Conservation (phyloP, 2,113 vertebrate species). For the Meleagris gallopavo region DNA sequence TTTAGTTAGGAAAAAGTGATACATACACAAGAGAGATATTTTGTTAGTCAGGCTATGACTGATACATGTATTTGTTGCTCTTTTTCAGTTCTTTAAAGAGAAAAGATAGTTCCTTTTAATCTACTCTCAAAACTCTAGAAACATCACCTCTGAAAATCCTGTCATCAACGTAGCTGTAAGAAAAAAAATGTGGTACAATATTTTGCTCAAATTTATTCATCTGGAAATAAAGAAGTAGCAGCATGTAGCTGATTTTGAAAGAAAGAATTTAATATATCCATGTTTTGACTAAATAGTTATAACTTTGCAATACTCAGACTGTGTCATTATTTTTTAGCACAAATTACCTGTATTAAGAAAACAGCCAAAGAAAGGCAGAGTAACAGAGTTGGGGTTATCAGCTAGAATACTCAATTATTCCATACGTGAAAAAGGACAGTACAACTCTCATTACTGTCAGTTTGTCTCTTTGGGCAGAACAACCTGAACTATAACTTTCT, state of each 20-base stretch:
- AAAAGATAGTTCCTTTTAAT: neutral
- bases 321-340: neutral
- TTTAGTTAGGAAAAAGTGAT: neutral
- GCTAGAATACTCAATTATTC: neutral
- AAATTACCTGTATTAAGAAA: conserved; percentile 24
- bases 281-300: neutral
- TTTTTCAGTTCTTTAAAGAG: neutral
- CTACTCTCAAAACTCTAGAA: neutral
- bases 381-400: neutral
- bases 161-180: neutral
- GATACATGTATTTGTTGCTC: neutral
- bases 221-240: neutral
- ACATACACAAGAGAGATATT: neutral
- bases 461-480: conserved; percentile 12
- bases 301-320: neutral
- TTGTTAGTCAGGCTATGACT: neutral
- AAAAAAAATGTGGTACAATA: neutral
- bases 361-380: neutral
- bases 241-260: neutral
- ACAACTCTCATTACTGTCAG: neutral
- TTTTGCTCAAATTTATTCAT: neutral
- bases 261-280: neutral
- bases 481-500: neutral
- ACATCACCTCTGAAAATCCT: neutral
- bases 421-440: neutral